These are phyloP conservation scores for Rhabdomys dilectus DNA, from an alignment of 2,113 vertebrate genomes.

Conservation along the genomic window DNA sequence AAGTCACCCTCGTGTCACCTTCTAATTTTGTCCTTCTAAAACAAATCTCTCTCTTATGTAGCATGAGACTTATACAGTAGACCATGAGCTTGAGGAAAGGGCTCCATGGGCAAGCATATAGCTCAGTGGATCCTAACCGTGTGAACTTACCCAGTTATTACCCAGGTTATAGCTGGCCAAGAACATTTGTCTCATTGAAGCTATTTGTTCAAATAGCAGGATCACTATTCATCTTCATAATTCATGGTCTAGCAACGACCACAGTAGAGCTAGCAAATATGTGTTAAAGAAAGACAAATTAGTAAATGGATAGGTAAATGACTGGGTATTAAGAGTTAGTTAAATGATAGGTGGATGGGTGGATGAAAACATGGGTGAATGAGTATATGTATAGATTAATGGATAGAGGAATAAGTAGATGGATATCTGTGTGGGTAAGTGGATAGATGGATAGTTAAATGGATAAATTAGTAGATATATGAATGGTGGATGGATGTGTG, in stretches of 20 bases:
- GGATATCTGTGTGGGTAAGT: too few relatives aligned
- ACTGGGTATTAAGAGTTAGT: too few relatives aligned
- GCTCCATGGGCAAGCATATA: not conserved
- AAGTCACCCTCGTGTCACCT: not conserved
- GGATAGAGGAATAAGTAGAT: not conserved
- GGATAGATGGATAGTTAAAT: not conserved
- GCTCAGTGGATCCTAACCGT: rapidly evolving
- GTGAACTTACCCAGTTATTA: rapidly evolving
- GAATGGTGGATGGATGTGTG: not conserved
- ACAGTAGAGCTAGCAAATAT: not conserved
- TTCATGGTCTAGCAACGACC: not conserved
- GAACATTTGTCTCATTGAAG: not conserved
- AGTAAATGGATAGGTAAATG: not conserved
- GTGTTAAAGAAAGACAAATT: not conserved
- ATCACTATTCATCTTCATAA: not conserved
- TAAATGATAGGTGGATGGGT: not conserved
- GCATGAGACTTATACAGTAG: not conserved
- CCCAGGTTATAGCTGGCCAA: too few relatives aligned
- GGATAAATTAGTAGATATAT: not conserved
- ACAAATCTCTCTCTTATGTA: not conserved
- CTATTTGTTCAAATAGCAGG: not conserved
- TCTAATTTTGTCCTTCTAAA: not conserved
- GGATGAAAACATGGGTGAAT: not conserved
- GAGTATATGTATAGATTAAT: not conserved
- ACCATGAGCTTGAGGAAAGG: not conserved